Conservation (phyloP, 2,888 invertebrate species). For the Drosophila ezoana region DNA sequence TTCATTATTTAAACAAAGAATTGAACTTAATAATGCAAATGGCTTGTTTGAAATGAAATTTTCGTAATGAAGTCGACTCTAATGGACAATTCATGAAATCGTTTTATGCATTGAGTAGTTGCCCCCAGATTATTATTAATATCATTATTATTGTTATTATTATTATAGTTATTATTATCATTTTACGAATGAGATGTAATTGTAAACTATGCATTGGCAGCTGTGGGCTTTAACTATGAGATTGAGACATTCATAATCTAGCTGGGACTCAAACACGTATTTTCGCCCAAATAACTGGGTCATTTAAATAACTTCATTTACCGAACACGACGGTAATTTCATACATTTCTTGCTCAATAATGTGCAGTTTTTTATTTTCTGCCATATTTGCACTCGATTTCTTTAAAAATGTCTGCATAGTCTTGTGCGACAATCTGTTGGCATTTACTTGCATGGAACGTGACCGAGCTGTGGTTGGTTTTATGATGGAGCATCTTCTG, state of each 20-base stretch:
- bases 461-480: conserved; percentile 23
- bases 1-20: conserved; percentile 58
- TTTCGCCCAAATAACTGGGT: too few species aligned
- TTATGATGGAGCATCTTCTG: conserved; percentile 9
- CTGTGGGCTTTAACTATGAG: too few species aligned
- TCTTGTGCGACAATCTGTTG: conserved; percentile 2
- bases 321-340: too few species aligned
- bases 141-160: too few species aligned
- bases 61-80: not conserved
- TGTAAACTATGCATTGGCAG: too few species aligned
- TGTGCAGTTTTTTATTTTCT: not conserved
- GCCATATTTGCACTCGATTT: conserved; percentile 13
- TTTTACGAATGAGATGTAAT: too few species aligned
- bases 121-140: too few species aligned
- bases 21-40: conserved; percentile 55
- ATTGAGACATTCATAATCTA: too few species aligned
- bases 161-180: too few species aligned
- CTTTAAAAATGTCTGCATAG: not conserved
- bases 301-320: too few species aligned
- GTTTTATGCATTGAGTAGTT: conserved; percentile 2
- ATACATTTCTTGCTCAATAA: not conserved
- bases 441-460: conserved; percentile 27
- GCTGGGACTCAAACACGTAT: too few species aligned
- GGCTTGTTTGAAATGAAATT: not conserved
- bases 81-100: not conserved